A percentile compares a stretch with the other conserved stretches of the same genome.
Conservation (phyloP, 92 coral and sea anemone species). For the Hydrozoanthus gracilis region DNA sequence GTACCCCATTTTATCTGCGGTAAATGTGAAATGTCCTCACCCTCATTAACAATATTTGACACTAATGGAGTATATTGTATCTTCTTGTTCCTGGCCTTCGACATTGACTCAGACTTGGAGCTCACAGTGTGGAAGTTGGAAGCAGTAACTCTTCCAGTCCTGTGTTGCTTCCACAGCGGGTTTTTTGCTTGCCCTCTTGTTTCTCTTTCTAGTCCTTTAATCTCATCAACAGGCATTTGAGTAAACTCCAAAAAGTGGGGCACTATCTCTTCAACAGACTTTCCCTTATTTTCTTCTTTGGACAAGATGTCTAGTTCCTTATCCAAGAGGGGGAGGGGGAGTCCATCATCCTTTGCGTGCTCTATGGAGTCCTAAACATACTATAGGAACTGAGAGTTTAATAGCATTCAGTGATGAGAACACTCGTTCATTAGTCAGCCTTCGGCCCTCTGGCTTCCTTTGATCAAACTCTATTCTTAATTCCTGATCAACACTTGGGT, state of each 20-base stretch:
- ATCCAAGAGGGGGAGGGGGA: conserved; percentile 43
- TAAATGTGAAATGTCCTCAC: conserved; percentile 54
- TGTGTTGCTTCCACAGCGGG: conserved; percentile 50
- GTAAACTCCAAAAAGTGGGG: conserved; percentile 53
- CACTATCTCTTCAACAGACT: conserved; percentile 47
- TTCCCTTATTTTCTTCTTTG: conserved; percentile 30
- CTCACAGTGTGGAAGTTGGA: conserved; percentile 51
- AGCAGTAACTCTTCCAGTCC: conserved; percentile 61
- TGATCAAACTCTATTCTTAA: conserved; percentile 31
- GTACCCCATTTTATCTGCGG: conserved; percentile 67
- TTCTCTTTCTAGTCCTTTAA: conserved; percentile 40
- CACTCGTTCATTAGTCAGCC: conserved; percentile 48
- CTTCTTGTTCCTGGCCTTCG: conserved; percentile 48
- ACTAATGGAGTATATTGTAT: conserved; percentile 44
- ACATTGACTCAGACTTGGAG: conserved; percentile 37
- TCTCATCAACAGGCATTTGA: conserved; percentile 47
- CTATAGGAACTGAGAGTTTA: conserved; percentile 17
- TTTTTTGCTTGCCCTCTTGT: conserved; percentile 60
- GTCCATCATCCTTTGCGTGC: conserved; percentile 56
- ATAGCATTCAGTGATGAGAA: conserved; percentile 40
- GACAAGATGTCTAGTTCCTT: conserved; percentile 55
- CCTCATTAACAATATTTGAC: conserved; percentile 22
- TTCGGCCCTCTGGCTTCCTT: conserved; percentile 41
- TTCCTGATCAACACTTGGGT: conserved; percentile 27
- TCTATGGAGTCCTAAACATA: conserved; percentile 60